Base-by-base conservation (phyloP, 2,888 invertebrate species). In the Dastarcus helophoroides region DNA sequence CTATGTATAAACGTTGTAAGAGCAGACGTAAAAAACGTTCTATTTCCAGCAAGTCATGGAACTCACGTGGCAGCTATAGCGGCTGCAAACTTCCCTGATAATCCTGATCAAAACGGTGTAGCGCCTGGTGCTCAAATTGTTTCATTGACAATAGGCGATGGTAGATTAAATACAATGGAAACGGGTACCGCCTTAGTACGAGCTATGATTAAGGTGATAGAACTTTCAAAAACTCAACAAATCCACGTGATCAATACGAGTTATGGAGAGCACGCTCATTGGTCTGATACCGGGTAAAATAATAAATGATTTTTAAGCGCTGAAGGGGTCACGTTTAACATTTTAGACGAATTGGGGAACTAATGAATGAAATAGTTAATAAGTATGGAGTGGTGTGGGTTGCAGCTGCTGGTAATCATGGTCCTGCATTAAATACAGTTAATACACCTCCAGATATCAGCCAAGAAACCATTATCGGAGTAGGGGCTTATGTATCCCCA, bases 1-100 rank as follows among this genome's bases (percentile, higher is more conserved):
- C n/a, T n/a, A n/a, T n/a, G n/a, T n/a, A n/a, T n/a, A n/a, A n/a
- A n/a, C n/a, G n/a, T n/a, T n/a, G n/a, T n/a, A n/a, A n/a, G n/a
- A n/a, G n/a, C n/a, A n/a, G n/a, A n/a, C n/a, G n/a, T n/a, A n/a
- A n/a, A n/a, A n/a, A n/a, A n/a, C n/a, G n/a, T 7, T 23, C 9
- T 36, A 17, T n/a, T n/a, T n/a, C n/a, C 54, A 90, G 93, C 93
- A 7, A 79, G 86, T 29, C 98, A 98, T 61, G 98, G 95, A 14
- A 95, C 95, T 0, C 97, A 98, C 60, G 98, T 98, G 3, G 91
- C 95, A 0, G 85, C 90, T 5, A 98, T 98, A 46, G 89, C 95
- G 2, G 79, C 94, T 2, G 95, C 88, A 0, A 72, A 83, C 63
- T 91, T 88, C 62, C 81, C 86, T 0, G 79, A 84, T 13, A 74